These are phyloP conservation scores for Pachydiplax longipennis DNA, from an alignment of 2,888 invertebrate genomes.

Conservation along the genomic window DNA sequence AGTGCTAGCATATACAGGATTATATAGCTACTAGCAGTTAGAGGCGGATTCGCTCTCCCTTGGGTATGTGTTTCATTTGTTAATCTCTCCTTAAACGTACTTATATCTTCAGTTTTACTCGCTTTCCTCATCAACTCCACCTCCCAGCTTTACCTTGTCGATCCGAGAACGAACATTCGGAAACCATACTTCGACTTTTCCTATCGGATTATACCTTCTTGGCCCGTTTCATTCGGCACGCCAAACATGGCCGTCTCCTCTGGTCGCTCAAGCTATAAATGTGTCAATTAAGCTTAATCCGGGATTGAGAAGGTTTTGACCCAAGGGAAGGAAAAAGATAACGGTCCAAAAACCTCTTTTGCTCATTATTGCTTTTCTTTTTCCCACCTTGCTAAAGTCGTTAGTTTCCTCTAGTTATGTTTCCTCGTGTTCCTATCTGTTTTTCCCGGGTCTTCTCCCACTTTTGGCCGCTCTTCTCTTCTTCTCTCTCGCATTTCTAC, in stretches of 20 bases:
- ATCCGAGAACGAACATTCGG: too few relatives aligned
- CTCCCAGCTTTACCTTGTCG: too few relatives aligned
- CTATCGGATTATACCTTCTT: neutral
- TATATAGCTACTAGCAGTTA: too few relatives aligned
- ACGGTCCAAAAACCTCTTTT: neutral
- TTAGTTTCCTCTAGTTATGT: neutral
- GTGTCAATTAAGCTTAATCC: slow-evolving; percentile 22
- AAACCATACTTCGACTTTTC: neutral
- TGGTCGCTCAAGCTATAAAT: neutral
- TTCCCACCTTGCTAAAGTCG: neutral
- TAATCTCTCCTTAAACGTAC: too few relatives aligned
- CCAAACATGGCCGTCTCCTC: neutral
- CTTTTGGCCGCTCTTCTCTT: neutral
- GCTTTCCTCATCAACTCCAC: too few relatives aligned
- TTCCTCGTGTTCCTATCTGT: neutral
- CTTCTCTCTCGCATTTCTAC: neutral
- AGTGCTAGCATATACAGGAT: too few relatives aligned
- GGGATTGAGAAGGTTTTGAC: neutral
- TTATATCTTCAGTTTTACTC: too few relatives aligned
- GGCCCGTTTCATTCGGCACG: neutral
- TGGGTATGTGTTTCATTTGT: too few relatives aligned
- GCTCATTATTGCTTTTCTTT: neutral
- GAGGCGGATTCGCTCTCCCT: too few relatives aligned
- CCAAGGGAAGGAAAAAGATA: neutral
- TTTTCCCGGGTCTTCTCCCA: neutral